Evolutionary conservation across 2,888 invertebrate species (phyloP), one percentile per base, ranked within the genome.

Genomic region (Brassicogethes aeneus): DNA sequence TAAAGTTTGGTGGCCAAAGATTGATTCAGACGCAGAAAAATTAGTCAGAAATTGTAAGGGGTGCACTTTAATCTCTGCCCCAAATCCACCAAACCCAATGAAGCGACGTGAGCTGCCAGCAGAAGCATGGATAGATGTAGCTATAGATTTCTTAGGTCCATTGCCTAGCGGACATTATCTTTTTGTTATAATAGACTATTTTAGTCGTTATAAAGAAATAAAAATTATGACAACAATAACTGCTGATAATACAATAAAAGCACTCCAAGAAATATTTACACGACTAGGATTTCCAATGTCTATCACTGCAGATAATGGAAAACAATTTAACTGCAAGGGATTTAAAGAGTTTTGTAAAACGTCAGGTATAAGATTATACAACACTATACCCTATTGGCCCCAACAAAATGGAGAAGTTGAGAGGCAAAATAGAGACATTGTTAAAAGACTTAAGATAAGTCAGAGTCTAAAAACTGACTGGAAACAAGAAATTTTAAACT

Each of bases 1-100:
- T 1, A 61, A 62, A 44, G 61, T 60, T 3, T 62, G 60, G 57
- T 62, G 61, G 60, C 57, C 59, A 5, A 51, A 46, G 34, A 50
- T 52, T 3, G 60, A 63, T 37, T 52, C 48, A 41, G 59, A 58
- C 15, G 45, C 43, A 13, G 49, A 51, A 42, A 41, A 42, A 23
- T n/a, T 37, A 3, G 46, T 47, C 2, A 42, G 40, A 36, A 3
- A n/a, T 8, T 52, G 52, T 40, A 47, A 46, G 34, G 52, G 48
- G 1, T 51, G 51, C 17, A 48, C 48, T 3, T 41, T 51, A 31
- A 49, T 52, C 2, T 33, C 45, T 2, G 15, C 42, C 7, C 42
- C 50, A 14, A 43, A 39, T 23, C 29, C 32, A 2, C 47, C 50
- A 39, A 17, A 41, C 15, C 46, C 44, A 3, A 43, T 51, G 40